phyloP scores from a whole-genome alignment of 2,797 vertebrate species.

The Molossus alvarezi region DNA sequence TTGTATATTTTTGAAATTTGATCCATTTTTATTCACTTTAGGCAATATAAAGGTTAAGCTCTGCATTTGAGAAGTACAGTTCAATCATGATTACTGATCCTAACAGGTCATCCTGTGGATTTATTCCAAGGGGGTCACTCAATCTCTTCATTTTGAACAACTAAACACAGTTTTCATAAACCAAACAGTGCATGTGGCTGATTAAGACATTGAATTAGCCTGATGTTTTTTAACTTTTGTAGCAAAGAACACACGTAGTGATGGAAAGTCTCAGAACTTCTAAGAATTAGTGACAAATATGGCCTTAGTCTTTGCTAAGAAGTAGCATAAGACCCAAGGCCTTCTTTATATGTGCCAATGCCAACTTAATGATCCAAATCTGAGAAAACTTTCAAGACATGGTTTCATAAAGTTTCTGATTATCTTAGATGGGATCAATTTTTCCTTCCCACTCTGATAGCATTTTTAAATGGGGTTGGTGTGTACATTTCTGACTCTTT shows the following conservation, averaged over 20 bases:
- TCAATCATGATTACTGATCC: not conserved
- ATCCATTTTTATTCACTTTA: conserved; percentile 59
- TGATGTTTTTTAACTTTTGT: not conserved
- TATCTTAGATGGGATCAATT: not conserved
- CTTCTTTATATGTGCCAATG: not conserved
- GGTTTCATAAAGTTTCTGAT: not conserved
- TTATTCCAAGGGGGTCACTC: not conserved
- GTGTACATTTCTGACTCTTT: not conserved
- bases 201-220: not conserved
- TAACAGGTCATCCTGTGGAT: not conserved
- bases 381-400: not conserved
- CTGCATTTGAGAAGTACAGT: conserved; percentile 54
- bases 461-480: not conserved
- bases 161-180: not conserved
- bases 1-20: conserved; percentile 63
- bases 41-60: conserved; percentile 61
- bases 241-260: not conserved
- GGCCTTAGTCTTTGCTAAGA: not conserved
- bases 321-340: not conserved
- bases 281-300: not conserved
- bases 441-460: not conserved
- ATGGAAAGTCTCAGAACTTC: not conserved
- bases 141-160: not conserved
- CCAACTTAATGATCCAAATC: not conserved
- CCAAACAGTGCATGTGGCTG: not conserved